Percentiles rank a stretch among this genome's conserved stretches.
Evolutionary conservation across 2,797 vertebrate genomes (phyloP).

Genomic region (Sebastes vulpes): DNA sequence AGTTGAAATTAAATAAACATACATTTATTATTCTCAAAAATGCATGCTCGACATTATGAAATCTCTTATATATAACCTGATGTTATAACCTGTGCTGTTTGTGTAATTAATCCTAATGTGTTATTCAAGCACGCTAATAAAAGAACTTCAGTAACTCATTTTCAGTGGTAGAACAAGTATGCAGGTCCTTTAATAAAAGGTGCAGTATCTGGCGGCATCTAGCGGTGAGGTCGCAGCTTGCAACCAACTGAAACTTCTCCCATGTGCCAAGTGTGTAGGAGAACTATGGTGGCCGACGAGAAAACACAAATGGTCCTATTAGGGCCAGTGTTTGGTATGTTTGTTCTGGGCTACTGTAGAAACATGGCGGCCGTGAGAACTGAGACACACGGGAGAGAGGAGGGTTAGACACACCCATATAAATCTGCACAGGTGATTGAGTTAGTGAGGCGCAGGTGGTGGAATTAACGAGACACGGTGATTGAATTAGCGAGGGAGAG

Average conservation of each 20-base stretch:
- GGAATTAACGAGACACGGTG: neutral
- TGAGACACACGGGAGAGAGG: too few species aligned
- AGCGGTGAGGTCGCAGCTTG: neutral
- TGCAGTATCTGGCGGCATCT: neutral
- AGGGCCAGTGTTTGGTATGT: too few species aligned
- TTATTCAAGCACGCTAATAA: neutral
- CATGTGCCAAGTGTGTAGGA: neutral
- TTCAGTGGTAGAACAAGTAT: neutral
- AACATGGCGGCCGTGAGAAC: too few species aligned
- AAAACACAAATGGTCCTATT: too few species aligned
- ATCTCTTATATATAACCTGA: neutral
- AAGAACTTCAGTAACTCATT: neutral
- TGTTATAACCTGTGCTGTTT: neutral
- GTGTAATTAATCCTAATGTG: neutral
- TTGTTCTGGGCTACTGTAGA: too few species aligned
- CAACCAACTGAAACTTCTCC: neutral
- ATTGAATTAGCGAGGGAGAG: neutral
- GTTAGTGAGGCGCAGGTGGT: too few species aligned
- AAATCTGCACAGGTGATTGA: too few species aligned
- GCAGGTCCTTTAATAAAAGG: neutral
- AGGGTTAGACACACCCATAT: too few species aligned
- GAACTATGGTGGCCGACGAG: neutral
- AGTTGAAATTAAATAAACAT: neutral
- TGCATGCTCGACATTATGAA: neutral
- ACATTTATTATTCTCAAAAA: neutral